Percentiles rank a stretch among this genome's conserved stretches.
Evolutionary conservation across 2,888 invertebrate species (phyloP).

Genomic region (Tribolium freemani): DNA sequence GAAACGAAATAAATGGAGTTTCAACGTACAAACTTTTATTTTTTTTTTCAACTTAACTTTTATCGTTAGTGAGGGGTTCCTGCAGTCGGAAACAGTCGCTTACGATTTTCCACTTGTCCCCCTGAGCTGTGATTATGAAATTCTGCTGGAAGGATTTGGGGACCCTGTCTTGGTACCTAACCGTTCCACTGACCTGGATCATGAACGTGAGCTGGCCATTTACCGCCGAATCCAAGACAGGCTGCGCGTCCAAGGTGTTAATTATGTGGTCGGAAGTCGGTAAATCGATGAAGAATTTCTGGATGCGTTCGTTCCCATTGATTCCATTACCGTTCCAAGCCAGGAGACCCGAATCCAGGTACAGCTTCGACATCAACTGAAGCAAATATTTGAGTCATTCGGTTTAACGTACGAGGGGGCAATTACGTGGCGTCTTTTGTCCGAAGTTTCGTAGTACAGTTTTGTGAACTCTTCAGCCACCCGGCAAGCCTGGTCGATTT

Average conservation of each 20-base stretch:
- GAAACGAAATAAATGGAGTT: conserved; percentile 48
- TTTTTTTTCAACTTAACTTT: neutral
- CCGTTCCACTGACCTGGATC: conserved; percentile 87
- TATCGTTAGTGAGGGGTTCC: conserved; percentile 66
- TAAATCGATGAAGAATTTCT: conserved; percentile 87
- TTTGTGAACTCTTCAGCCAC: conserved; percentile 92
- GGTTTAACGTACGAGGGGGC: no score
- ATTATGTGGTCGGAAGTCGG: conserved; percentile 85
- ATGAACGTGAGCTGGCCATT: conserved; percentile 85
- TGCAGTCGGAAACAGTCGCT: conserved; percentile 90
- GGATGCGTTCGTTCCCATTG: conserved; percentile 84
- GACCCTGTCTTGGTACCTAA: conserved; percentile 77
- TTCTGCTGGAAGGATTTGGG: conserved; percentile 85
- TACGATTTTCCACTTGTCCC: conserved; percentile 94
- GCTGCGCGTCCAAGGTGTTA: conserved; percentile 89
- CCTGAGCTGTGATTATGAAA: conserved; percentile 88
- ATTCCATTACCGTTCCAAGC: conserved; percentile 95
- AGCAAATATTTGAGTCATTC: conserved; percentile 47
- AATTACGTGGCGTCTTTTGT: conserved; percentile 85
- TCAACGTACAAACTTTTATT: conserved; percentile 6
- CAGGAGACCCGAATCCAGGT: conserved; percentile 85
- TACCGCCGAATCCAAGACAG: conserved; percentile 79
- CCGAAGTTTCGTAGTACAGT: conserved; percentile 90
- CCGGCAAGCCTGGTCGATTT: conserved; percentile 85
- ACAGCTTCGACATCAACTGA: conserved; percentile 83